Evolutionary conservation across 2,888 invertebrate genomes (phyloP).

Genomic region (Patella ulyssiponensis): DNA sequence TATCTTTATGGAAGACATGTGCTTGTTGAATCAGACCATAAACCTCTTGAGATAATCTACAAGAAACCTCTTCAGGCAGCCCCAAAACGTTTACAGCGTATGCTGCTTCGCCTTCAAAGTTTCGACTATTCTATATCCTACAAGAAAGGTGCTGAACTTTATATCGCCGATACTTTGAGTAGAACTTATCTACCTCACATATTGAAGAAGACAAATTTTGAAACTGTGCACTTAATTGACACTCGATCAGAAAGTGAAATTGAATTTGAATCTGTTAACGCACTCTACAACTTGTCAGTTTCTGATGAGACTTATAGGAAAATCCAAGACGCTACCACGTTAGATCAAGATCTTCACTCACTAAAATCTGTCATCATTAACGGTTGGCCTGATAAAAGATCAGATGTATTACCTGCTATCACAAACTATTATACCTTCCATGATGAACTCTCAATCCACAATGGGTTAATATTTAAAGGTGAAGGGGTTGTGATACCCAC

Average conservation of each 20-base stretch:
- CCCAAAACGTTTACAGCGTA: constrained; percentile 22
- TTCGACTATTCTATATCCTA: constrained; percentile 27
- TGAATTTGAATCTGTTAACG: too few species aligned
- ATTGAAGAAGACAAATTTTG: constrained; percentile 13
- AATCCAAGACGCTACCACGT: neutral
- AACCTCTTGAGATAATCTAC: constrained; percentile 29
- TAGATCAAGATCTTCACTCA: neutral
- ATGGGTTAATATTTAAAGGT: constrained; percentile 20
- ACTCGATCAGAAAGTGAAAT: too few species aligned
- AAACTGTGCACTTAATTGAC: constrained; percentile 9
- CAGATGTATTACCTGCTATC: neutral
- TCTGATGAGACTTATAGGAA: neutral
- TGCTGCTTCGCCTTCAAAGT: constrained; percentile 29
- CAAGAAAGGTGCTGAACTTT: constrained; percentile 32
- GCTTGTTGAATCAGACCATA: constrained; percentile 35
- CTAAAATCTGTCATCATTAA: neutral
- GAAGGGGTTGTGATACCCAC: constrained; percentile 9
- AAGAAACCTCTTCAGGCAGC: constrained; percentile 23
- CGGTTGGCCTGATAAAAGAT: constrained; percentile 17
- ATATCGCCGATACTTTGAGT: constrained; percentile 27
- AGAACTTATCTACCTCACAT: constrained; percentile 16
- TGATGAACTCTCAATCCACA: constrained; percentile 14
- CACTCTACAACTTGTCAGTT: too few species aligned
- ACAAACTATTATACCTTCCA: constrained; percentile 10
- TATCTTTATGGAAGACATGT: constrained; percentile 28